Evolutionary conservation across 1,140 invertebrate genomes (phyloP).

Genomic region (Drusus annulatus): DNA sequence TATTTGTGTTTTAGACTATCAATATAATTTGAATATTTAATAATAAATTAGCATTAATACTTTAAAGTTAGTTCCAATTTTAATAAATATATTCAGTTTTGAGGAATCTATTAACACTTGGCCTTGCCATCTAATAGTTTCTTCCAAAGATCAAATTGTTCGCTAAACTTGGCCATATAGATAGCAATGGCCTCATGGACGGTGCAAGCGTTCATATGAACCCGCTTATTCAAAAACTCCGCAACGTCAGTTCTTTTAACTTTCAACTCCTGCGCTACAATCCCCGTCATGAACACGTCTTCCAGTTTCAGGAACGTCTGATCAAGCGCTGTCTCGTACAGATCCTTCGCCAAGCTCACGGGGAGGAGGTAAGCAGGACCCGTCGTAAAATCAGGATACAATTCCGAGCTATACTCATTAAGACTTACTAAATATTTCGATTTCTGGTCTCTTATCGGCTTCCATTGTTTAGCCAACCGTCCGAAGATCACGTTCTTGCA

Average conservation of each 20-base stretch:
- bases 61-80: no score
- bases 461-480: constrained; percentile 86
- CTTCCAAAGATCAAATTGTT: constrained; percentile 93
- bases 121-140: constrained; percentile 86
- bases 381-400: constrained; percentile 89
- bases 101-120: constrained; percentile 75
- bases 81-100: no score
- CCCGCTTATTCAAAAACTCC: constrained; percentile 87
- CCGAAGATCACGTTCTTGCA: constrained; percentile 84
- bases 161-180: constrained; percentile 90
- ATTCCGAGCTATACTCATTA: constrained; percentile 77
- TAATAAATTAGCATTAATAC: no score
- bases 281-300: constrained; percentile 92
- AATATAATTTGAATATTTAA: no score
- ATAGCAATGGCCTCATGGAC: constrained; percentile 86
- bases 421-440: constrained; percentile 90
- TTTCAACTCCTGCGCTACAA: constrained; percentile 82
- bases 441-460: constrained; percentile 85
- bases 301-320: constrained; percentile 88
- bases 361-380: constrained; percentile 90
- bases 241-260: constrained; percentile 82
- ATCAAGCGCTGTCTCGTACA: constrained; percentile 79
- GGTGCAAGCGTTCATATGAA: constrained; percentile 84
- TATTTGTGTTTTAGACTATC: no score
- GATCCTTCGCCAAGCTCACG: constrained; percentile 76